Percentiles rank a stretch among this genome's conserved stretches.
Evolutionary conservation across 2,113 vertebrate species (phyloP).

Genomic region (Dunckerocampus dactyliophorus): DNA sequence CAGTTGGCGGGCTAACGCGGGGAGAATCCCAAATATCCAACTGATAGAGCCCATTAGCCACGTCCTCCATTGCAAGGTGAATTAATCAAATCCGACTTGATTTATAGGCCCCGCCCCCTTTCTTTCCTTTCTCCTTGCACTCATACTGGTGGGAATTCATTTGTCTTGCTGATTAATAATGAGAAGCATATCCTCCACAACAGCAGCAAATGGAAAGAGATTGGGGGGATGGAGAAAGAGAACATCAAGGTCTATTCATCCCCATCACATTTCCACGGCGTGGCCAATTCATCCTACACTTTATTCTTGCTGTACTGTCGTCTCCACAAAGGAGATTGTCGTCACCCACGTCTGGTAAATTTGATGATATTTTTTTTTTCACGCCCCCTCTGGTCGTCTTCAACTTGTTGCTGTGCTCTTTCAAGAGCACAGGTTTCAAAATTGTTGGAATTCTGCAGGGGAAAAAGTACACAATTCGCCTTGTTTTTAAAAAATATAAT

Average conservation of each 20-base stretch:
- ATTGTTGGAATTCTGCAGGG: too few species aligned
- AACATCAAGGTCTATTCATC: constrained; percentile 69
- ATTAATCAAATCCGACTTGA: constrained; percentile 70
- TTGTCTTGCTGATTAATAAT: constrained; percentile 76
- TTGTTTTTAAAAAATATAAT: too few species aligned
- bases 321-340: constrained; percentile 31
- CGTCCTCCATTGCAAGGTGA: constrained; percentile 67
- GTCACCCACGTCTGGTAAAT: constrained; percentile 41
- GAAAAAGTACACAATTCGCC: too few species aligned
- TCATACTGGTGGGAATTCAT: constrained; percentile 64
- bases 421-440: neutral
- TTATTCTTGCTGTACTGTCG: constrained; percentile 50
- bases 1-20: constrained; percentile 48
- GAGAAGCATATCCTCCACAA: constrained; percentile 71
- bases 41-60: constrained; percentile 69
- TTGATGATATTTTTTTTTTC: constrained; percentile 43
- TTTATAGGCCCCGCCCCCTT: constrained; percentile 52
- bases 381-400: neutral
- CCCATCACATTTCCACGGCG: constrained; percentile 60
- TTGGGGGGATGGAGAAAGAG: constrained; percentile 61
- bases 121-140: constrained; percentile 30
- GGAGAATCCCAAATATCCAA: constrained; percentile 61
- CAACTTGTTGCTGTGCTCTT: neutral
- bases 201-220: constrained; percentile 72
- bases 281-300: constrained; percentile 53